Evolutionary conservation across 2,113 vertebrate genomes (phyloP).

Genomic region (Leptocoma aspasia): DNA sequence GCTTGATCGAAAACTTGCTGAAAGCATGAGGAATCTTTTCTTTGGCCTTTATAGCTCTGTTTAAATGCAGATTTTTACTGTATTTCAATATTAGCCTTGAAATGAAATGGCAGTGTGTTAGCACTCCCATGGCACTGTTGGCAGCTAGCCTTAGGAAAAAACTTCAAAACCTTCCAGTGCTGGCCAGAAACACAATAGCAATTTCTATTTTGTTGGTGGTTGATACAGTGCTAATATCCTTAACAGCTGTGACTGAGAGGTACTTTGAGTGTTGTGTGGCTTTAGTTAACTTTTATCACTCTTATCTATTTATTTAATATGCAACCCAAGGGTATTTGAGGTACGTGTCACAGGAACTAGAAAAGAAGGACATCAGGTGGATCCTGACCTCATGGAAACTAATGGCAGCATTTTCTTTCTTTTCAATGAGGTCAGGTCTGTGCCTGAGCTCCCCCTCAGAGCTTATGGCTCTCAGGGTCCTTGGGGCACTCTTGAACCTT

Average conservation of each 20-base stretch:
- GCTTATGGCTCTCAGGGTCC: neutral
- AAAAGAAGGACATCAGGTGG: neutral
- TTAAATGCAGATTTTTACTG: neutral
- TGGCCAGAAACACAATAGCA: neutral
- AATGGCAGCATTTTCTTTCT: neutral
- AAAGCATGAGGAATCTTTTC: neutral
- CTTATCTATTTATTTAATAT: neutral
- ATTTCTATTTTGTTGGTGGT: neutral
- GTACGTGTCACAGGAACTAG: neutral
- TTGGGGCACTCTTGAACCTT: neutral
- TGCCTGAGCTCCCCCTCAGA: fast-evolving
- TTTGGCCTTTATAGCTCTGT: neutral
- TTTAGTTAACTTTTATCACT: neutral
- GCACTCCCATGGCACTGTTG: neutral
- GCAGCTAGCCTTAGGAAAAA: neutral
- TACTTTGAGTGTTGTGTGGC: neutral
- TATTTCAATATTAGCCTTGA: slow-evolving; percentile 2
- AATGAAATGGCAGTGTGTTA: neutral
- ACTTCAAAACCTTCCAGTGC: neutral
- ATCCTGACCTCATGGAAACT: neutral
- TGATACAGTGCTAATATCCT: neutral
- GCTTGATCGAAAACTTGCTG: neutral
- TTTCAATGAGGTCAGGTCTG: neutral
- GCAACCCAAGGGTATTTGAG: neutral
- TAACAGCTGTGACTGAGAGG: neutral